Conservation (phyloP, 2,113 vertebrate species). For the Aspidoscelis tigris region DNA sequence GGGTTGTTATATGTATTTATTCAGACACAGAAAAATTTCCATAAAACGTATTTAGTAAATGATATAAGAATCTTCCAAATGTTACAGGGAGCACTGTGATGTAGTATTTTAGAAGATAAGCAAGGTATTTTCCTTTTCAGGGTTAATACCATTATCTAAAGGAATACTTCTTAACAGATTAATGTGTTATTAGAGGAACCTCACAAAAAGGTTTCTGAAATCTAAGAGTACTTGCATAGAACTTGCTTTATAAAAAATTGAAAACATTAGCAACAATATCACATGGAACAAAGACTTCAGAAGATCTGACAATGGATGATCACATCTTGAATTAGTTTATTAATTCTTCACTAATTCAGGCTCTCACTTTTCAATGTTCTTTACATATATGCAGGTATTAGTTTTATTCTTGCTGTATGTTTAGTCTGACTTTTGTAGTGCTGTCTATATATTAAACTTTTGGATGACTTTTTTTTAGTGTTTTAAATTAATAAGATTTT, state of each 20-base stretch:
- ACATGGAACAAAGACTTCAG: too few species aligned
- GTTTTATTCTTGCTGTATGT: too few species aligned
- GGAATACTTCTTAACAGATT: not conserved
- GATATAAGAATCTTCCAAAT: not conserved
- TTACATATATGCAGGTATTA: too few species aligned
- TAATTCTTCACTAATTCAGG: too few species aligned
- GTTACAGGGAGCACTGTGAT: not conserved
- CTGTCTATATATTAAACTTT: too few species aligned
- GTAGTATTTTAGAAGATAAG: not conserved
- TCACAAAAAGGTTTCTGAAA: not conserved
- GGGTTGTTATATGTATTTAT: too few species aligned
- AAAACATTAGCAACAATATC: not conserved
- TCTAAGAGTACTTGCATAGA: not conserved
- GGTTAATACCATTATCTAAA: not conserved
- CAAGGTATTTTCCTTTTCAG: not conserved
- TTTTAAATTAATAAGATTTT: too few species aligned
- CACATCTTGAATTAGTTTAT: not conserved
- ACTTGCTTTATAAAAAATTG: not conserved
- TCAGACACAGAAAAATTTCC: not conserved
- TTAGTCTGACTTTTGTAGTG: too few species aligned
- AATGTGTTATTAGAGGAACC: too few species aligned
- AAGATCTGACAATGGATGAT: not conserved
- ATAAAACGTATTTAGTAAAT: not conserved
- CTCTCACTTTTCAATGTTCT: too few species aligned
- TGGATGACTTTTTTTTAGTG: too few species aligned